Conservation (phyloP, 2,888 invertebrate genomes). For the Chalcosyrphus nemorum region DNA sequence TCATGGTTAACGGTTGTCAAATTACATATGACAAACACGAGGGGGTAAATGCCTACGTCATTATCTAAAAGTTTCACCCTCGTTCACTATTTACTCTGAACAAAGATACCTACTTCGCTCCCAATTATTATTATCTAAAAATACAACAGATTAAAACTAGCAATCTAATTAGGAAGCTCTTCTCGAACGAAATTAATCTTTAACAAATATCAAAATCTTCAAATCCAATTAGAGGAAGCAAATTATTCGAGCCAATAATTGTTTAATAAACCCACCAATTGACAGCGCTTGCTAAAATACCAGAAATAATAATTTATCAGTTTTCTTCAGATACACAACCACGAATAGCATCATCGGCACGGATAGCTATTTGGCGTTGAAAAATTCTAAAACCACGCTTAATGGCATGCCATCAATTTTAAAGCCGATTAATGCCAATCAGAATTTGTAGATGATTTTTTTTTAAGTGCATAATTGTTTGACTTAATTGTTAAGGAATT, state of each 20-base stretch:
- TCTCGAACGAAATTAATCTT: constrained; percentile 3
- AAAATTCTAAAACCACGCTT: constrained; percentile 27
- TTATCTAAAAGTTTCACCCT: background rate
- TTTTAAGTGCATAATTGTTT: background rate
- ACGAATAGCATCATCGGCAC: background rate
- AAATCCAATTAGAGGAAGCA: constrained; percentile 28
- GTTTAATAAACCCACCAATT: constrained; percentile 52
- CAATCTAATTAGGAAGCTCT: background rate
- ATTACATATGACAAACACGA: background rate
- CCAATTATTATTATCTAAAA: background rate
- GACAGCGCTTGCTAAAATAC: constrained; percentile 23
- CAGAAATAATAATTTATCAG: constrained; percentile 41
- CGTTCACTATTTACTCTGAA: background rate
- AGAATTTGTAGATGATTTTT: constrained; percentile 13
- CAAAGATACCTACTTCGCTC: background rate
- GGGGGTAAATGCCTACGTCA: background rate
- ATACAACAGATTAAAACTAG: constrained; percentile 4
- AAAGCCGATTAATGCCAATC: constrained; percentile 55
- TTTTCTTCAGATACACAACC: background rate
- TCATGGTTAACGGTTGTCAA: background rate
- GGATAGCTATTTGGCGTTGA: background rate
- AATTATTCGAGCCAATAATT: constrained; percentile 44
- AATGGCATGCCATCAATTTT: constrained; percentile 34
- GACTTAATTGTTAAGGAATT: background rate
- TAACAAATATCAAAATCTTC: constrained; percentile 18